Conservation (phyloP, 1,140 invertebrate genomes). For the Patella vulgata region DNA sequence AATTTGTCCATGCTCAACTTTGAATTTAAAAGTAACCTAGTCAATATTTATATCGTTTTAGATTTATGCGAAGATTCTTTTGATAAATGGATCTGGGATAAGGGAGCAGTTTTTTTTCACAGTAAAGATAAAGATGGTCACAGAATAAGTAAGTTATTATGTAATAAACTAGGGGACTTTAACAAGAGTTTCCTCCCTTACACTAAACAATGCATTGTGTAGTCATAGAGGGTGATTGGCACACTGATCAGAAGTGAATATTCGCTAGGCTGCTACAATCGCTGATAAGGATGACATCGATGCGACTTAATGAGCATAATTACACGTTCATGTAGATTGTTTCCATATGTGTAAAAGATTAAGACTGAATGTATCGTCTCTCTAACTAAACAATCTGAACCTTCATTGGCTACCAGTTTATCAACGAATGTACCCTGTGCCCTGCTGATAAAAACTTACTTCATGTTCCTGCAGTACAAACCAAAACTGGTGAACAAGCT, state of each 20-base stretch:
- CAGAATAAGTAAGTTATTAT: slow-evolving; percentile 63
- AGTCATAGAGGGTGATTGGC: neutral
- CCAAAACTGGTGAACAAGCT: no score
- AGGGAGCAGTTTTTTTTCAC: slow-evolving; percentile 80
- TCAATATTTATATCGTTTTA: no score
- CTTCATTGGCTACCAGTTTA: no score
- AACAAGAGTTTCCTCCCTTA: neutral
- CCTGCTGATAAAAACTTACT: no score
- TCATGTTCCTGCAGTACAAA: no score
- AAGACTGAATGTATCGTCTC: neutral
- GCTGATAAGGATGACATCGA: no score
- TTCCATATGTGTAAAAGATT: neutral
- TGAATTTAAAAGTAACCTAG: no score
- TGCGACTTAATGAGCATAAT: no score
- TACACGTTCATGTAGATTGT: neutral
- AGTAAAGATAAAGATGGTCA: slow-evolving; percentile 85
- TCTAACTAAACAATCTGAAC: neutral
- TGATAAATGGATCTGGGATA: slow-evolving; percentile 77
- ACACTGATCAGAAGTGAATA: no score
- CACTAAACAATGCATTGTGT: neutral
- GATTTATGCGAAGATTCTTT: slow-evolving; percentile 78
- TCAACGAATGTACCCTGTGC: no score
- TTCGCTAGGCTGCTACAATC: no score
- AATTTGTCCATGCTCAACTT: no score
- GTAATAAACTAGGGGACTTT: neutral